Conservation (phyloP, 64 coral and sea anemone genomes). For the Montipora capricornis region DNA sequence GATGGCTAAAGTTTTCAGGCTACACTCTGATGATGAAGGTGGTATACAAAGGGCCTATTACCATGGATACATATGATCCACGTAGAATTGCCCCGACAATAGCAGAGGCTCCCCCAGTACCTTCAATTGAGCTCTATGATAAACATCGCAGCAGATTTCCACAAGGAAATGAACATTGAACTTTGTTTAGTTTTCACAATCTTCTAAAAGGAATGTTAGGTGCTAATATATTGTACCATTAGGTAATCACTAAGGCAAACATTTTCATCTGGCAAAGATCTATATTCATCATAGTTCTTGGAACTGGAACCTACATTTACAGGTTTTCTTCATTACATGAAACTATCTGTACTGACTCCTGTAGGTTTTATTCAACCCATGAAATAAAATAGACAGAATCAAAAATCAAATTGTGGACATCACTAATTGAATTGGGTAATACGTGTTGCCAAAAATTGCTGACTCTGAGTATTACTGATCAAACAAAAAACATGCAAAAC, state of each 20-base stretch:
- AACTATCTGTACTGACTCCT: not conserved
- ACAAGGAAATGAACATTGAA: constrained; percentile 5
- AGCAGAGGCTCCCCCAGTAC: not conserved
- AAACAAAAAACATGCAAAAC: not conserved
- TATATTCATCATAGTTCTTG: not conserved
- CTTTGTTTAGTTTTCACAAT: not conserved
- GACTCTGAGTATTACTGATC: not conserved
- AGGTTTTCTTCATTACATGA: not conserved
- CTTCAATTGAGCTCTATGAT: not conserved
- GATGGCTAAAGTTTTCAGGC: no score
- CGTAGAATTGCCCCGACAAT: no score
- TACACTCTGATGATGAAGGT: no score
- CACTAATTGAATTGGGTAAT: constrained; percentile 1
- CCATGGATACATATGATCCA: no score
- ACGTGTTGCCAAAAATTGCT: constrained; percentile 1
- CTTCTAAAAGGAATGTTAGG: not conserved
- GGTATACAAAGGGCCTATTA: no score
- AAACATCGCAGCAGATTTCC: not conserved
- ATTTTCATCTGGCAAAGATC: not conserved
- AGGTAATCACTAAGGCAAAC: not conserved
- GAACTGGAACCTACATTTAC: not conserved
- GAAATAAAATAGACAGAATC: not conserved
- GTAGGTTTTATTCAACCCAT: not conserved
- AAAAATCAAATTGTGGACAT: not conserved
- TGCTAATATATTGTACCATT: not conserved